Evolutionary conservation across 2,113 vertebrate species (phyloP).

Genomic region (Thamnophis sirtalis): DNA sequence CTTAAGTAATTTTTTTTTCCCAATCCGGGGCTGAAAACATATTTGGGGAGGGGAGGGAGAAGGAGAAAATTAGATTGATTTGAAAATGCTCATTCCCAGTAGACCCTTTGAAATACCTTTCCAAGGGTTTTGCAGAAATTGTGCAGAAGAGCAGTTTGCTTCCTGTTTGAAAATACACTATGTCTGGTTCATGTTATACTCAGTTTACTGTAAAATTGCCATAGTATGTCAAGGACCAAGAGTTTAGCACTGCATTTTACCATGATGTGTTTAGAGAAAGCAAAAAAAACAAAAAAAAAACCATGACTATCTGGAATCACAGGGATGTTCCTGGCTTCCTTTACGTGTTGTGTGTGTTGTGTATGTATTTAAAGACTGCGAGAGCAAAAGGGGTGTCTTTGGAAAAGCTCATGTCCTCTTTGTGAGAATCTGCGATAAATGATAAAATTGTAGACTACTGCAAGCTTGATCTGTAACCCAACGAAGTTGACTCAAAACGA

Average conservation of each 20-base stretch:
- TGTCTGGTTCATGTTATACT: constrained; percentile 61
- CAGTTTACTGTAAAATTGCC: constrained; percentile 49
- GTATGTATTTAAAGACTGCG: background rate
- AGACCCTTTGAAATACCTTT: constrained; percentile 61
- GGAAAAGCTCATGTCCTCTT: background rate
- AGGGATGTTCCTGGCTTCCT: background rate
- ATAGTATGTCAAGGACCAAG: constrained; percentile 5
- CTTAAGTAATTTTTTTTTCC: background rate
- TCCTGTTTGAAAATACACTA: constrained; percentile 55
- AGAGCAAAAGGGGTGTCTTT: background rate
- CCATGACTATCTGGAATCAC: background rate
- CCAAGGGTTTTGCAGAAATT: constrained; percentile 64
- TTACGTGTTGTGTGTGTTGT: background rate
- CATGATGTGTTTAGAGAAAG: constrained; percentile 32
- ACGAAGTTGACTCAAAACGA: constrained; percentile 4
- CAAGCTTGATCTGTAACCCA: background rate
- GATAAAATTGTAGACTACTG: background rate
- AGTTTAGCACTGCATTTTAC: constrained; percentile 20
- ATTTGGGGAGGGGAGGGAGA: constrained; percentile 6
- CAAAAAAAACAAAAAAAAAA: background rate
- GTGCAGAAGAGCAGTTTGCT: constrained; percentile 64
- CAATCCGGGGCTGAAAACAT: background rate
- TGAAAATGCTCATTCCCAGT: constrained; percentile 43
- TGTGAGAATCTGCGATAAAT: background rate
- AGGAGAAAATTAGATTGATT: constrained; percentile 7